Evolutionary conservation across 2,113 vertebrate species (phyloP).

Genomic region (Atherinomorus stipes): DNA sequence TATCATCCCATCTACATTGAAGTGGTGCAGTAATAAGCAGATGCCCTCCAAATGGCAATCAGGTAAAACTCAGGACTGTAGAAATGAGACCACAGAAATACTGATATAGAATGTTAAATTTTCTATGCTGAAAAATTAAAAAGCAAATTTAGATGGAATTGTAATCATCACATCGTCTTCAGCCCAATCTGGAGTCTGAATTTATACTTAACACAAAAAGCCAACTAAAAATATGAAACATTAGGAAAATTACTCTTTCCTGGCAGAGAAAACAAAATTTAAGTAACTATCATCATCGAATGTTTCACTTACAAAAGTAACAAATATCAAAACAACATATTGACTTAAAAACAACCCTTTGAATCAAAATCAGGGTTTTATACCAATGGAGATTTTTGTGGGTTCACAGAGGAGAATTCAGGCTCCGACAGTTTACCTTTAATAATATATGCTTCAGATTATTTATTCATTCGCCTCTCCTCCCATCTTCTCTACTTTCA

Average conservation of each 20-base stretch:
- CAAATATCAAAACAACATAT: conserved; percentile 8
- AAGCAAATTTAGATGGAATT: neutral
- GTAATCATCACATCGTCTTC: too few relatives aligned
- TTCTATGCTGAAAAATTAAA: neutral
- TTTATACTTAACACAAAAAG: too few relatives aligned
- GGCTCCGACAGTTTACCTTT: conserved; percentile 61
- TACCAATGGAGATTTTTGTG: conserved; percentile 17
- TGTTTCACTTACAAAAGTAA: neutral
- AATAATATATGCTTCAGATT: conserved; percentile 79
- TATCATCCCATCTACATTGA: conserved; percentile 14
- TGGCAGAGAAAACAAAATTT: neutral
- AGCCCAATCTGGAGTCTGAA: too few relatives aligned
- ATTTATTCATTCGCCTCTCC: conserved; percentile 79
- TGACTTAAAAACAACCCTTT: neutral
- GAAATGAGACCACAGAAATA: too few relatives aligned
- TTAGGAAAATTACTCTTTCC: too few relatives aligned
- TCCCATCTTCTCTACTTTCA: conserved; percentile 32
- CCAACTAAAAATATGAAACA: too few relatives aligned
- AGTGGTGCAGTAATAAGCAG: neutral
- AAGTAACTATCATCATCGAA: conserved; percentile 1
- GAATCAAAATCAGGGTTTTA: conserved; percentile 15
- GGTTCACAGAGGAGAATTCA: conserved; percentile 43
- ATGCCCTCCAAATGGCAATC: conserved; percentile 6
- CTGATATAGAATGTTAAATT: too few relatives aligned
- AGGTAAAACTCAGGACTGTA: too few relatives aligned